Base-by-base conservation (phyloP, 1,140 invertebrate genomes). In the Lasaia peninsularis region DNA sequence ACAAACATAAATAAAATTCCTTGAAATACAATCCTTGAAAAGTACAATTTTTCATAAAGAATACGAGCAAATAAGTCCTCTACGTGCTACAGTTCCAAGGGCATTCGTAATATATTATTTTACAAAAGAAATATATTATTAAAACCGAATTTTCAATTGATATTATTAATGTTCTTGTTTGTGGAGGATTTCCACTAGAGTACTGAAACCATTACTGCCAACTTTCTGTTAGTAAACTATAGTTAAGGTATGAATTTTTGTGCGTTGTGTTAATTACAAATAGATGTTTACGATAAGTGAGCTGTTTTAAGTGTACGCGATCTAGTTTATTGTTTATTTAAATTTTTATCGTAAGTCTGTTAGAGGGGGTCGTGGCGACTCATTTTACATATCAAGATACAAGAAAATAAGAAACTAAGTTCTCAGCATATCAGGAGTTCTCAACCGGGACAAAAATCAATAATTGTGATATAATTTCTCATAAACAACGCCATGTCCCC, bases 321-420 rank as follows among this genome's bases (percentile, higher is more conserved):
- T 83, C 76, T 87, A 88, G 80, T 75, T 88, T 83, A 83, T 84
- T 86, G 72, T 81, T 86, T 86, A 85, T 88, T 88, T 82, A 83
- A 86, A 78, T 73, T 71, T 37, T 48, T 77, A 78, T 67, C 72
- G 63, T 78, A 79, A 75, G 75, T 59, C 77, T 78, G 80, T 78
- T 79, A 73, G 74, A 71, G 78, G 78, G 63, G 44, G 48, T 31
- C 44, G 10, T 28, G 44, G 44, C 48, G 56, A 44, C 53, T 55
- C 18, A 53, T 51, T 58, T 55, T 52, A 76, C 80, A 83, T 82
- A 85, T 85, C 81, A 85, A 48, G 55, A 16, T 54, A 32, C 52
- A 55, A 44, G 56, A 70, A 65, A 56, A 64, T 63, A 62, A 28
- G 52, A 56, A 35, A 58, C 21, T 51, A 50, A 53, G 60, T 62